A percentile compares a stretch with the other conserved stretches of the same genome.
These are phyloP conservation scores for Nowickia ferox DNA, from an alignment of 2,888 invertebrate species.

Conservation along the genomic window DNA sequence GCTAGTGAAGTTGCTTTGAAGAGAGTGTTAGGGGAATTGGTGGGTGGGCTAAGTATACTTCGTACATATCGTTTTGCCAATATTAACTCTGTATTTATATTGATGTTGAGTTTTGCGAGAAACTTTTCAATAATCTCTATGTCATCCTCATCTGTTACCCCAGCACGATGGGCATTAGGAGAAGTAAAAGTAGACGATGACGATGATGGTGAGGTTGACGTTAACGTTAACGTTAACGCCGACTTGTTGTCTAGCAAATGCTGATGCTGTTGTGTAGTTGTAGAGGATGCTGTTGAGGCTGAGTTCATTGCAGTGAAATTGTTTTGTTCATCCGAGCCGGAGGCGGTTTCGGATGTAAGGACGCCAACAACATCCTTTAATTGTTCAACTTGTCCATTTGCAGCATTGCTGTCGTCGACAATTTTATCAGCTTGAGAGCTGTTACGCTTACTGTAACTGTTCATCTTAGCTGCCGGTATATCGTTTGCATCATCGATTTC, in stretches of 20 bases:
- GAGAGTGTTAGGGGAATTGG: neutral
- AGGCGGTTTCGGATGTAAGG: slow-evolving; percentile 65
- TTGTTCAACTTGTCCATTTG: slow-evolving; percentile 61
- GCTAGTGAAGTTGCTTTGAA: slow-evolving; percentile 61
- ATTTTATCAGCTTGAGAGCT: slow-evolving; percentile 32
- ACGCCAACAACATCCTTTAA: slow-evolving; percentile 67
- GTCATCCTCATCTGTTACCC: slow-evolving; percentile 71
- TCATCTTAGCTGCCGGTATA: slow-evolving; percentile 62
- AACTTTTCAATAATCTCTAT: slow-evolving; percentile 81
- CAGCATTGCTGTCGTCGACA: slow-evolving; percentile 61
- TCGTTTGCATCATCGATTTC: slow-evolving; percentile 73
- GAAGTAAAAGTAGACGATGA: neutral
- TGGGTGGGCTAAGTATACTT: slow-evolving; percentile 50
- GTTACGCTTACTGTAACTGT: slow-evolving; percentile 52
- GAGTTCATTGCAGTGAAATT: slow-evolving; percentile 19
- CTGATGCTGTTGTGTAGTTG: slow-evolving; percentile 5
- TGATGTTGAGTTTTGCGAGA: slow-evolving; percentile 82
- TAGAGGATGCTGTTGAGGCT: neutral
- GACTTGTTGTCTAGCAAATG: slow-evolving; percentile 34
- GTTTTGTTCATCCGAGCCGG: slow-evolving; percentile 16
- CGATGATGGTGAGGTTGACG: no score
- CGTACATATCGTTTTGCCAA: slow-evolving; percentile 79
- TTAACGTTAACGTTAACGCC: neutral
- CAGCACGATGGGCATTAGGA: slow-evolving; percentile 50
- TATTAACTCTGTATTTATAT: slow-evolving; percentile 83